Evolutionary conservation across 1,140 invertebrate genomes (phyloP).

Genomic region (Brachionus asplanchnoidis): DNA sequence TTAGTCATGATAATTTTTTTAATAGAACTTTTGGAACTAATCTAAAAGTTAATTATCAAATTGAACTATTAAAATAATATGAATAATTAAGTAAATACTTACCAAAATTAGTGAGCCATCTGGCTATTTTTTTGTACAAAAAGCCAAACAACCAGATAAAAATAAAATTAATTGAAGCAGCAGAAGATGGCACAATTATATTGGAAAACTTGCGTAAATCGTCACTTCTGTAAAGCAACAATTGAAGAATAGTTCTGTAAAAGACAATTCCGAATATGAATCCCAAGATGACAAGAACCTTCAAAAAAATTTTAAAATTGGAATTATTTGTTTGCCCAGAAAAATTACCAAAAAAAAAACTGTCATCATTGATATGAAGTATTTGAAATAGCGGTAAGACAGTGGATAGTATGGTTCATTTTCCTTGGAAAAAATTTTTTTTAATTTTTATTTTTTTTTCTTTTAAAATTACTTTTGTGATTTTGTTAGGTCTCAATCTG

Average conservation of each 20-base stretch:
- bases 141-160: not conserved
- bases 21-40: no score
- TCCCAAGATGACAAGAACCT: conserved; percentile 75
- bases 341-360: not conserved
- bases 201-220: conserved; percentile 76
- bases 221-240: conserved; percentile 45
- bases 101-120: conserved; percentile 42
- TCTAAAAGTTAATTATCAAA: no score
- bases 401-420: conserved; percentile 50
- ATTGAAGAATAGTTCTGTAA: conserved; percentile 76
- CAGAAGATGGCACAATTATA: conserved; percentile 66
- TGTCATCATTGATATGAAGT: conserved; percentile 48
- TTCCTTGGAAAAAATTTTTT: not conserved
- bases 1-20: no score
- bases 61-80: no score
- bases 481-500: not conserved
- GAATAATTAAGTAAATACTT: no score
- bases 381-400: conserved; percentile 46
- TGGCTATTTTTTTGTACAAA: not conserved
- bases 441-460: not conserved
- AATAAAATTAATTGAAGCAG: conserved; percentile 49
- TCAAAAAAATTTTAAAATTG: not conserved
- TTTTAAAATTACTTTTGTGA: not conserved
- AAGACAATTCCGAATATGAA: conserved; percentile 85
- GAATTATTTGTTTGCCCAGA: not conserved